Percentiles rank a stretch among this genome's conserved stretches.
Conservation (phyloP, 2,888 invertebrate species). For the Bedellia somnulentella region DNA sequence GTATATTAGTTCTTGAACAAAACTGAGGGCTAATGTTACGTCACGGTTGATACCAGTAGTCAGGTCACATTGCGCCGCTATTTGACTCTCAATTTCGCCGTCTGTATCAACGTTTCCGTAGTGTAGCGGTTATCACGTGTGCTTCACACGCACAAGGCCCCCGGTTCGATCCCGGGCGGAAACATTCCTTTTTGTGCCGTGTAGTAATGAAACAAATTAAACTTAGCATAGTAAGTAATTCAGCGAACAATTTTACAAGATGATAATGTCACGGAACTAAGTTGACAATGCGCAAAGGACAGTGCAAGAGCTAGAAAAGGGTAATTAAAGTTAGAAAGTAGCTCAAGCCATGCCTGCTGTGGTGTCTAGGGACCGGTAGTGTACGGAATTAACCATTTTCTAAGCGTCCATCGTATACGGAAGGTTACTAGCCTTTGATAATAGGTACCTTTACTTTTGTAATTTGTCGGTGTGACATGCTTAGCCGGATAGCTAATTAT, state of each 20-base stretch:
- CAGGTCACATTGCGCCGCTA: no score
- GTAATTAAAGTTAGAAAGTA: conserved; percentile 49
- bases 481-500: no score
- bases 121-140: conserved; percentile 81
- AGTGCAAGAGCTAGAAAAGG: conserved; percentile 29
- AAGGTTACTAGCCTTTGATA: conserved; percentile 19
- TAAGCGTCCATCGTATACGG: conserved; percentile 25
- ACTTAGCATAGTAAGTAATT: no score
- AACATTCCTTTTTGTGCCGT: no score
- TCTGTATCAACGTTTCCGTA: conserved; percentile 57
- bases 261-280: conserved; percentile 40
- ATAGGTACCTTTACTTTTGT: not conserved
- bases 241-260: conserved; percentile 22
- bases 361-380: conserved; percentile 16
- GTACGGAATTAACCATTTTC: conserved; percentile 32
- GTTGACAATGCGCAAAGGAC: conserved; percentile 26
- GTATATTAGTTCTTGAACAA: no score
- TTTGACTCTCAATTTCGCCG: conserved; percentile 1
- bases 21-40: no score
- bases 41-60: no score
- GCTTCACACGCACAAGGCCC: conserved; percentile 78
- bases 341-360: conserved; percentile 13
- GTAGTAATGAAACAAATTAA: no score
- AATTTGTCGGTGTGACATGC: not conserved
- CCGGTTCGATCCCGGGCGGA: conserved; percentile 73